Evolutionary conservation across 1,140 invertebrate species (phyloP).

Genomic region (Leptinotarsa lineolata): DNA sequence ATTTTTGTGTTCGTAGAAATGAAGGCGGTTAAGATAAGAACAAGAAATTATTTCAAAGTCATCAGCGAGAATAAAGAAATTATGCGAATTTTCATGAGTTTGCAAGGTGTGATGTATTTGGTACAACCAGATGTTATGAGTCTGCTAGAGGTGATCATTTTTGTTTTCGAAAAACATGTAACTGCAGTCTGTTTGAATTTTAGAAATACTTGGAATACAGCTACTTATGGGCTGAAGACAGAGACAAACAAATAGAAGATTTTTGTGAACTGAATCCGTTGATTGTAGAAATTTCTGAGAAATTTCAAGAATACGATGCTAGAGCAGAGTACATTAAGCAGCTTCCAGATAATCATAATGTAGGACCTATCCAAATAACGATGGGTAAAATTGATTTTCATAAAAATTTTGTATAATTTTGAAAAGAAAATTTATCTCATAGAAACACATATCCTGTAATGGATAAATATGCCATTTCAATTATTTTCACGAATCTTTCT

Average conservation of each 20-base stretch:
- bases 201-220: constrained; percentile 63
- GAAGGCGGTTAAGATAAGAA: not conserved
- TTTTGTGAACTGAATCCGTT: constrained; percentile 74
- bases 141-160: constrained; percentile 56
- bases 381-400: constrained; percentile 58
- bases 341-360: constrained; percentile 65
- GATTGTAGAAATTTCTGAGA: constrained; percentile 73
- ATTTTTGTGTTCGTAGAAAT: not conserved
- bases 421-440: too few species aligned
- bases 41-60: constrained; percentile 69
- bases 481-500: too few species aligned
- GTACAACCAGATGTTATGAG: constrained; percentile 67
- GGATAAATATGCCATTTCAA: too few species aligned
- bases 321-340: constrained; percentile 67
- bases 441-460: too few species aligned
- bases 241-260: constrained; percentile 66
- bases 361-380: constrained; percentile 71
- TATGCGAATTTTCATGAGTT: constrained; percentile 69
- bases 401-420: not conserved
- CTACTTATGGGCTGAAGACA: constrained; percentile 73
- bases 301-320: constrained; percentile 72
- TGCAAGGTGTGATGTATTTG: constrained; percentile 70
- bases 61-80: constrained; percentile 82
- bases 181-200: constrained; percentile 47
- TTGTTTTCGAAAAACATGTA: not conserved